These are phyloP conservation scores for Elephas maximus DNA, from an alignment of 2,113 vertebrate genomes.

Conservation along the genomic window DNA sequence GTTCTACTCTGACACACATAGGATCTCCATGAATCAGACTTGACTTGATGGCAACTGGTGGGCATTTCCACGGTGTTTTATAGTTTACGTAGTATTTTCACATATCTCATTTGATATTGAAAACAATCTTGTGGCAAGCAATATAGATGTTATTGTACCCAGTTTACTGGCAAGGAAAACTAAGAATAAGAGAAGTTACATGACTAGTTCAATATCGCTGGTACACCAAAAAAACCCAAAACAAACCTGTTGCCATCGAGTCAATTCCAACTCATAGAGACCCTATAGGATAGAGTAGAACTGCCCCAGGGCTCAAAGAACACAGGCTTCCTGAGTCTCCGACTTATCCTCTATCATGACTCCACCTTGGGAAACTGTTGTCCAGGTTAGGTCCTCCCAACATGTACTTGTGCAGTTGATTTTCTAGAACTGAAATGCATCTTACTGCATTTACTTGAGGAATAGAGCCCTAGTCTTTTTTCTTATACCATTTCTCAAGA, in stretches of 20 bases:
- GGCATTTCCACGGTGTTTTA: not conserved
- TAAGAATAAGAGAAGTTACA: not conserved
- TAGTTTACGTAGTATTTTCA: not conserved
- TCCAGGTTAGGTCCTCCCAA: not conserved
- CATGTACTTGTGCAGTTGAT: not conserved
- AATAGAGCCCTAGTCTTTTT: not conserved
- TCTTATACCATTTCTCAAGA: not conserved
- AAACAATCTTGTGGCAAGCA: not conserved
- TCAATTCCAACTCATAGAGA: no score
- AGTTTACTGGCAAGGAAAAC: not conserved
- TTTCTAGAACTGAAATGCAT: not conserved
- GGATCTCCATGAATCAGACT: no score
- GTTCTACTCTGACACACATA: no score
- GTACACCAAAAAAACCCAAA: no score
- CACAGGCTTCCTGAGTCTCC: not conserved
- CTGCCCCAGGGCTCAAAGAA: not conserved
- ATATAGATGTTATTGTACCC: not conserved
- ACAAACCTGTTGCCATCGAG: no score
- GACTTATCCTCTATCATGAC: not conserved
- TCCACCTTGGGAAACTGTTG: not conserved
- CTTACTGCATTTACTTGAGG: not conserved
- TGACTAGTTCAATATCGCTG: not conserved
- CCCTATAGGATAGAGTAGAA: no score
- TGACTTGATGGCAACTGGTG: no score
- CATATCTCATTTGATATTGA: not conserved